phyloP scores from a whole-genome alignment of 2,888 invertebrate species.

The Serripes groenlandicus region DNA sequence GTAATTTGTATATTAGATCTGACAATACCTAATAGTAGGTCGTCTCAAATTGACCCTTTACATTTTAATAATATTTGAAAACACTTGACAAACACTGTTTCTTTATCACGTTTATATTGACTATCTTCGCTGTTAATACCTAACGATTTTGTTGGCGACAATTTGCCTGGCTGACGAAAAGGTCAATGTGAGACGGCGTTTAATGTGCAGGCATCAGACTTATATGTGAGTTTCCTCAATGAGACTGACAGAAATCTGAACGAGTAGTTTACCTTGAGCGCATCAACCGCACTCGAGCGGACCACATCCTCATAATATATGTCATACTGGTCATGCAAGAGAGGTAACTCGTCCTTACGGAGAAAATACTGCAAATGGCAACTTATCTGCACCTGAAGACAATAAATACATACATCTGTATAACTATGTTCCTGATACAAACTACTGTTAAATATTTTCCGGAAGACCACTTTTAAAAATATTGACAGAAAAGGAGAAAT shows the following conservation, averaged over 20 bases:
- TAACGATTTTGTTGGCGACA: no score
- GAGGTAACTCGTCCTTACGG: constrained; percentile 75
- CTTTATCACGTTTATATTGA: no score
- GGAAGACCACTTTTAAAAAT: neutral
- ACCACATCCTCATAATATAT: constrained; percentile 80
- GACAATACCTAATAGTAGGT: neutral
- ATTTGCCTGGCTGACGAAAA: no score
- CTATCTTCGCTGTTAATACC: no score
- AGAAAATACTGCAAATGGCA: constrained; percentile 81
- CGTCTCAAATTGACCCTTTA: neutral
- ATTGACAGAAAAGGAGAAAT: neutral
- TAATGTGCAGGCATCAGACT: no score
- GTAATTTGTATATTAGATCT: neutral
- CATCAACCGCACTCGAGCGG: constrained; percentile 80
- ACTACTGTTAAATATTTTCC: neutral
- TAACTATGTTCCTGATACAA: no score
- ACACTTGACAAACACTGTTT: no score
- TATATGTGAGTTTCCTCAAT: no score
- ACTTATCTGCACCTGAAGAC: constrained; percentile 77
- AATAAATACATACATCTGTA: no score
- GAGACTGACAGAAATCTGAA: no score
- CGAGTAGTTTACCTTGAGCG: constrained; percentile 82
- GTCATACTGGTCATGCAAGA: constrained; percentile 78
- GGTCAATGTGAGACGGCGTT: no score
- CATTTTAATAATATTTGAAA: neutral